These are phyloP conservation scores for Drosophila sp. DNA, from an alignment of 1,140 invertebrate species.

Conservation along the genomic window DNA sequence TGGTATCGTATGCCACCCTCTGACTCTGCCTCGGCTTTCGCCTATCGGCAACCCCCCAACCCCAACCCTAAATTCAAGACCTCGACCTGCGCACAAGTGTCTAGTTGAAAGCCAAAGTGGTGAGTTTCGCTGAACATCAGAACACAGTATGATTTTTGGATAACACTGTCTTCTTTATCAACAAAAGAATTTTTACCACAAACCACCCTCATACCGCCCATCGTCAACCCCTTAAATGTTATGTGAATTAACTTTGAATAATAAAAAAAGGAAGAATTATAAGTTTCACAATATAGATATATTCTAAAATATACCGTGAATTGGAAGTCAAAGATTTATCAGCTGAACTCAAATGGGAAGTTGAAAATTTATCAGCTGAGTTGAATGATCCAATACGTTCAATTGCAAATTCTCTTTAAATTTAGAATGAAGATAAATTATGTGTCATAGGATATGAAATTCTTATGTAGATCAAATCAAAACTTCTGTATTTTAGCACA, in stretches of 20 bases:
- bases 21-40: slow-evolving; percentile 1
- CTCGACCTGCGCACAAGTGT: slow-evolving; percentile 75
- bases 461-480: too few relatives aligned
- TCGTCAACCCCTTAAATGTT: neutral
- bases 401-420: too few relatives aligned
- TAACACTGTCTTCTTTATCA: neutral
- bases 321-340: neutral
- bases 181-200: slow-evolving; percentile 14
- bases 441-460: too few relatives aligned
- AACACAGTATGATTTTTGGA: slow-evolving; percentile 6
- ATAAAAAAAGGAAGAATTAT: neutral
- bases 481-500: too few relatives aligned
- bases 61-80: slow-evolving; percentile 20
- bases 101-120: slow-evolving; percentile 35
- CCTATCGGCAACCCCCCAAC: slow-evolving; percentile 13
- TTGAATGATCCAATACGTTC: too few relatives aligned
- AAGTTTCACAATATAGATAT: neutral
- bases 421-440: too few relatives aligned
- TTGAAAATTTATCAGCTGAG: too few relatives aligned
- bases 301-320: neutral
- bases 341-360: neutral
- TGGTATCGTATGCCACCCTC: slow-evolving; percentile 61
- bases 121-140: slow-evolving; percentile 38
- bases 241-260: slow-evolving; percentile 8
- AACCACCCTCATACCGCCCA: slow-evolving; percentile 14